Base-by-base conservation (phyloP, 2,888 invertebrate genomes). In the Stratiomys singularior region DNA sequence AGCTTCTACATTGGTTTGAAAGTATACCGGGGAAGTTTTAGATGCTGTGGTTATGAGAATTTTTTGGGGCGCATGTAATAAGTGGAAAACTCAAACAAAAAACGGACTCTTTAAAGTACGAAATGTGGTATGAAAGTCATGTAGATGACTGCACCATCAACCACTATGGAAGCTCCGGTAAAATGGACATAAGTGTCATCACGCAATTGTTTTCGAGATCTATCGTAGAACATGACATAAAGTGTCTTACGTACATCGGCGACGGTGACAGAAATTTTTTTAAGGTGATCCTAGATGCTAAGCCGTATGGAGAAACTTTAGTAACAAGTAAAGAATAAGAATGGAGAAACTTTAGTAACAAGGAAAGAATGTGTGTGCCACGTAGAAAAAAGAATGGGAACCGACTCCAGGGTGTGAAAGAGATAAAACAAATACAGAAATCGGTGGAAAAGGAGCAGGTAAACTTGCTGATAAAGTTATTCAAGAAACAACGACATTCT, bases 151-250 rank as follows among this genome's bases (percentile, higher is more conserved):
- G 82, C 56, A 47, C 47, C 9, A 78, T 78, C 28, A 81, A 81
- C 77, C 81, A 81, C 56, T 25, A 63, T 23, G 81, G 81, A 37
- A 79, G 78, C 44, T 67, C 80, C 3, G 80, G 82, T 5, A 81
- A 82, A 69, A 81, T 80, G 81, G 67, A 80, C 28, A 76, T 79
- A 2, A 71, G 78, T 30, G 77, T 77, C 15, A 63, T 80, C 15
- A 71, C 78, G 37, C 64, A 78, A 77, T 76, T 78, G 78, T 79
- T 79, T 52, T 7, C 0, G n/a, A 11, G 64, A 1, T 64, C 64
- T 15, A 64, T 77, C 0, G 63, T 67, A 58, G 27, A 80, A 15
- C 76, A 79, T 56, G 76, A 63, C 0, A 69, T 79, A 28, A 80
- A 79, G 63, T 80, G 28, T n/a, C 64, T 76, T 23, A 76, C 21